Conservation (phyloP, 2,888 invertebrate genomes). For the Platycnemis pennipes region DNA sequence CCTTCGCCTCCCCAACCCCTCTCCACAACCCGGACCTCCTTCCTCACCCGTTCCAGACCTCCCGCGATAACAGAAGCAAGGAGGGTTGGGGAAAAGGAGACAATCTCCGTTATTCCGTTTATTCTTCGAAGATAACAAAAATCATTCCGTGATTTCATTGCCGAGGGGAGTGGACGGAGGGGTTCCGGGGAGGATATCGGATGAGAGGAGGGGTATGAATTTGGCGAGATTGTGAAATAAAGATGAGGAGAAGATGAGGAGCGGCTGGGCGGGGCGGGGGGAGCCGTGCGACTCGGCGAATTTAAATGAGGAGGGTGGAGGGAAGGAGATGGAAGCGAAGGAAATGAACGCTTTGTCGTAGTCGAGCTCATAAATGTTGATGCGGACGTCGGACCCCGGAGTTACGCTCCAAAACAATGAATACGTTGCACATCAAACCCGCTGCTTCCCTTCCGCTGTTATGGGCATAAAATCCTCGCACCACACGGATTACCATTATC, state of each 20-base stretch:
- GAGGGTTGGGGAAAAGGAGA: not conserved
- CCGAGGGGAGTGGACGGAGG: not conserved
- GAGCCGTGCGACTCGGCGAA: slow-evolving; percentile 3
- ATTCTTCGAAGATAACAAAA: slow-evolving; percentile 50
- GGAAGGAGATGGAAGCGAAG: not conserved
- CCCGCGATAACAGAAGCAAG: not conserved
- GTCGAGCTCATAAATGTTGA: slow-evolving; percentile 6
- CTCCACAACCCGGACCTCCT: not conserved
- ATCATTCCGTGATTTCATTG: slow-evolving; percentile 32
- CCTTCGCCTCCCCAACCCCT: not conserved
- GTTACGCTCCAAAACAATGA: not conserved
- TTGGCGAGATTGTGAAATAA: slow-evolving; percentile 1
- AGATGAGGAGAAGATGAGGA: not conserved
- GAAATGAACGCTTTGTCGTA: slow-evolving; percentile 9
- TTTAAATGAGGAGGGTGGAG: not conserved
- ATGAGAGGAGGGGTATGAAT: not conserved
- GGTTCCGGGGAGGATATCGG: not conserved
- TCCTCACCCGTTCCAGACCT: not conserved
- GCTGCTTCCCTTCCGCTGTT: not conserved
- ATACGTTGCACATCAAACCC: not conserved
- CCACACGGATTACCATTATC: not conserved
- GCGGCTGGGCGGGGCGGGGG: not conserved
- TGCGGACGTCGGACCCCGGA: not conserved
- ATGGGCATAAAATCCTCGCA: not conserved
- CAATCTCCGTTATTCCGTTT: slow-evolving; percentile 34